Conservation (phyloP, 2,888 invertebrate genomes). For the Micropterix aruncella region DNA sequence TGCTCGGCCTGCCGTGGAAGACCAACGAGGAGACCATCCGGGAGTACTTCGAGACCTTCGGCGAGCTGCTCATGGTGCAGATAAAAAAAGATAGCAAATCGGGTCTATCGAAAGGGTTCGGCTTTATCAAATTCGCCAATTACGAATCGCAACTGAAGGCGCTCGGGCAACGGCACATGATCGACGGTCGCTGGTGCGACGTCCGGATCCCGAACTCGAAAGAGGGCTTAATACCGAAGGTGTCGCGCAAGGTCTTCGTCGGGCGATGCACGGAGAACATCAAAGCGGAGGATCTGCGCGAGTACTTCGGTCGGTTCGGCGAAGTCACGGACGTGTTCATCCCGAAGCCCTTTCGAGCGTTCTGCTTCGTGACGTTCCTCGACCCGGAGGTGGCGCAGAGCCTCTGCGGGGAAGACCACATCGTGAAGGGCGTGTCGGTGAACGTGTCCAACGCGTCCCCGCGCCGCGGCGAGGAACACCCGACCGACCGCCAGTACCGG, state of each 20-base stretch:
- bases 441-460: constrained; percentile 81
- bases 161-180: constrained; percentile 48
- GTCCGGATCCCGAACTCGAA: constrained; percentile 57
- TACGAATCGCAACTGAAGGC: constrained; percentile 51
- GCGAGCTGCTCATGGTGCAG: constrained; percentile 45
- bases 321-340: constrained; percentile 79
- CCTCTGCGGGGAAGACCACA: constrained; percentile 70
- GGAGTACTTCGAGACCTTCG: constrained; percentile 55
- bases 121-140: constrained; percentile 53
- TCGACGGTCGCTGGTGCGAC: constrained; percentile 60
- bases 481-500: constrained; percentile 6
- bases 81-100: constrained; percentile 45
- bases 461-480: constrained; percentile 37
- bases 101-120: constrained; percentile 56
- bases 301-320: constrained; percentile 66
- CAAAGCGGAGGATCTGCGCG: constrained; percentile 60
- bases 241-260: constrained; percentile 68
- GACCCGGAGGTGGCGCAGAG: constrained; percentile 68
- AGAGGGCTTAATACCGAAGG: constrained; percentile 48
- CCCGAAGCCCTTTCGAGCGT: constrained; percentile 71
- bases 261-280: constrained; percentile 73
- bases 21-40: constrained; percentile 59
- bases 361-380: constrained; percentile 72
- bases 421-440: constrained; percentile 72
- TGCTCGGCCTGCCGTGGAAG: constrained; percentile 65